Evolutionary conservation across 2,888 invertebrate species (phyloP).

Genomic region (Dasysyrphus tricinctus): DNA sequence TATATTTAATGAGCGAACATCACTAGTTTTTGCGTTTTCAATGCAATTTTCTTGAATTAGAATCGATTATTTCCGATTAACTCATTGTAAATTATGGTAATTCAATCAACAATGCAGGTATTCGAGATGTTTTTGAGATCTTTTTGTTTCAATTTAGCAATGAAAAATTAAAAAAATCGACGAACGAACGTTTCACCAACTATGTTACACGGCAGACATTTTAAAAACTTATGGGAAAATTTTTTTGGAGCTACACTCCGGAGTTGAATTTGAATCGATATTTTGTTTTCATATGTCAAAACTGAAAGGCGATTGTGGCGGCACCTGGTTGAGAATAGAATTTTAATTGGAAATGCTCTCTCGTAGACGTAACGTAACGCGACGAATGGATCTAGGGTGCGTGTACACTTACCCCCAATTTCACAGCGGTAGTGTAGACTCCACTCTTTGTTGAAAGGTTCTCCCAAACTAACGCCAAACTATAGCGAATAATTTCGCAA

Average conservation of each 20-base stretch:
- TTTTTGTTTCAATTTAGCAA: constrained; percentile 55
- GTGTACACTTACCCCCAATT: too few species aligned
- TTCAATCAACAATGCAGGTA: constrained; percentile 5
- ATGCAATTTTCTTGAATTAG: constrained; percentile 63
- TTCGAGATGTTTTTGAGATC: constrained; percentile 28
- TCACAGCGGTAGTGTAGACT: too few species aligned
- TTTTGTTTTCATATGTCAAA: constrained; percentile 68
- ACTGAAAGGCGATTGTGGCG: not conserved
- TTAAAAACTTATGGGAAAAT: constrained; percentile 72
- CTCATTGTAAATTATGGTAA: constrained; percentile 2
- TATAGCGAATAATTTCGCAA: too few species aligned
- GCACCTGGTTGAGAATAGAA: constrained; percentile 31
- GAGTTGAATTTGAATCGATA: constrained; percentile 63
- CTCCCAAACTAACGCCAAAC: too few species aligned
- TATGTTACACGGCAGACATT: constrained; percentile 69
- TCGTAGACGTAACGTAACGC: not conserved
- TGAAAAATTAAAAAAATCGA: constrained; percentile 71
- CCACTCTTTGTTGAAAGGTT: too few species aligned
- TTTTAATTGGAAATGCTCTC: not conserved
- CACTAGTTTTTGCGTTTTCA: constrained; percentile 13
- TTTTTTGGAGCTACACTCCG: constrained; percentile 42
- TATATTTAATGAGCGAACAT: constrained; percentile 5
- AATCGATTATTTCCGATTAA: constrained; percentile 15
- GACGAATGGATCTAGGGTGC: not conserved
- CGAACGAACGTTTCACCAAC: constrained; percentile 52